Percentiles rank a stretch among this genome's conserved stretches.
phyloP scores from a whole-genome alignment of 2,797 vertebrate genomes.

The Tolypeutes matacus region DNA sequence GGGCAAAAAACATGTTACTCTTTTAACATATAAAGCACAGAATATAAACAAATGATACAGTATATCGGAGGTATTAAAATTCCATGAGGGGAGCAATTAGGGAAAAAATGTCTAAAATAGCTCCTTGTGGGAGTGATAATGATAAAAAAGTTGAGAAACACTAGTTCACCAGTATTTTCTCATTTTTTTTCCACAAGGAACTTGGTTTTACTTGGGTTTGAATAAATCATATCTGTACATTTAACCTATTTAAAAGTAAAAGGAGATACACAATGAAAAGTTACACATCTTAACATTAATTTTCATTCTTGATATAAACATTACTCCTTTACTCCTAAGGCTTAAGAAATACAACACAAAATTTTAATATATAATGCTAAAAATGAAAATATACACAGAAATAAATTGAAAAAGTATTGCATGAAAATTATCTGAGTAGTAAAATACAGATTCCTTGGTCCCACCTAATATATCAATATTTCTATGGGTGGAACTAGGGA shows the following conservation, averaged over 20 bases:
- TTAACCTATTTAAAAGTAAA: conserved; percentile 54
- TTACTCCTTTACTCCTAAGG: neutral
- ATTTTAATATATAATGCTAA: neutral
- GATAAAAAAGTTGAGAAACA: neutral
- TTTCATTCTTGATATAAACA: conserved; percentile 49
- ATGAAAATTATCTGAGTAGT: neutral
- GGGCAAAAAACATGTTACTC: neutral
- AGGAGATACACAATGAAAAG: neutral
- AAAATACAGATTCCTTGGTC: neutral
- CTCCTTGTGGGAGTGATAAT: too few species aligned
- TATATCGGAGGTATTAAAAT: conserved; percentile 13
- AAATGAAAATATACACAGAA: conserved; percentile 15
- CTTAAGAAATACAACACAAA: conserved; percentile 30
- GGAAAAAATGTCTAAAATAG: neutral
- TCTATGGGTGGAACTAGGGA: neutral
- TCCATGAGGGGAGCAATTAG: neutral
- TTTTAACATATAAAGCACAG: neutral
- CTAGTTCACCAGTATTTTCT: neutral
- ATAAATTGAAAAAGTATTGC: neutral
- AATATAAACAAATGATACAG: conserved; percentile 13
- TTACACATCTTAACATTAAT: neutral
- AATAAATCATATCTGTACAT: neutral
- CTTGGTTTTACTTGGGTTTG: neutral
- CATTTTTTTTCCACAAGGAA: conserved; percentile 9
- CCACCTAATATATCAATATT: neutral